Evolutionary conservation across 2,888 invertebrate genomes (phyloP).

Genomic region (Hypercompe scribonia): DNA sequence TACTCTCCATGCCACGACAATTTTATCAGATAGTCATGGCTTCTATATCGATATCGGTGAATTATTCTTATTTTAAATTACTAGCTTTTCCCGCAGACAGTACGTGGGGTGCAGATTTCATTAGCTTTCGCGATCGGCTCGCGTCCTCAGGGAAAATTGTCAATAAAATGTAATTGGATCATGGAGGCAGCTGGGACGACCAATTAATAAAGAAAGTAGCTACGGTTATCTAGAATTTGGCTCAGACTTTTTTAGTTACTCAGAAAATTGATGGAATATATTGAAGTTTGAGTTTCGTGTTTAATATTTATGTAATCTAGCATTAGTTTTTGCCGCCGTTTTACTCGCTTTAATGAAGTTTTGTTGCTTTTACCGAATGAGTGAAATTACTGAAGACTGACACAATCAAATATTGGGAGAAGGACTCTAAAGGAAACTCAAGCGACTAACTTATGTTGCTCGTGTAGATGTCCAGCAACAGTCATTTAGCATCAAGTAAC

Average conservation of each 20-base stretch:
- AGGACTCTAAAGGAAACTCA: too few species aligned
- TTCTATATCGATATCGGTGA: neutral
- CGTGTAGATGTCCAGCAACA: too few species aligned
- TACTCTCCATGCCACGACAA: too few species aligned
- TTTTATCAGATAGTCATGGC: neutral
- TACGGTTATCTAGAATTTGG: slow-evolving; percentile 22
- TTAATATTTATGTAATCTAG: slow-evolving; percentile 23
- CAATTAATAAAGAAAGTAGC: slow-evolving; percentile 58
- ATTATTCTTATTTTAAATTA: slow-evolving; percentile 4
- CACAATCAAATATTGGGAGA: too few species aligned
- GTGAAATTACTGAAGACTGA: too few species aligned
- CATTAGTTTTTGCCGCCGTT: neutral
- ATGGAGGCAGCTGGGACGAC: slow-evolving; percentile 62
- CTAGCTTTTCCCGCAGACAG: slow-evolving; percentile 29
- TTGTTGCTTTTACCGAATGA: neutral
- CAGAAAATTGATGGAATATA: slow-evolving; percentile 7
- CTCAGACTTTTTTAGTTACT: slow-evolving; percentile 26
- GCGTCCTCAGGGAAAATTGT: slow-evolving; percentile 56
- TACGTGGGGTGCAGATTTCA: slow-evolving; percentile 56
- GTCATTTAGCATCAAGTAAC: too few species aligned
- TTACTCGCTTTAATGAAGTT: neutral
- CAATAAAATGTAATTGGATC: slow-evolving; percentile 73
- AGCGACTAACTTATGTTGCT: too few species aligned
- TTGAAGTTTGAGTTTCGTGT: slow-evolving; percentile 18
- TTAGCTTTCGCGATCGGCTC: slow-evolving; percentile 50